Evolutionary conservation across 2,797 vertebrate genomes (phyloP), one percentile per base, ranked within the genome.

Genomic region (Echeneis naucrates): DNA sequence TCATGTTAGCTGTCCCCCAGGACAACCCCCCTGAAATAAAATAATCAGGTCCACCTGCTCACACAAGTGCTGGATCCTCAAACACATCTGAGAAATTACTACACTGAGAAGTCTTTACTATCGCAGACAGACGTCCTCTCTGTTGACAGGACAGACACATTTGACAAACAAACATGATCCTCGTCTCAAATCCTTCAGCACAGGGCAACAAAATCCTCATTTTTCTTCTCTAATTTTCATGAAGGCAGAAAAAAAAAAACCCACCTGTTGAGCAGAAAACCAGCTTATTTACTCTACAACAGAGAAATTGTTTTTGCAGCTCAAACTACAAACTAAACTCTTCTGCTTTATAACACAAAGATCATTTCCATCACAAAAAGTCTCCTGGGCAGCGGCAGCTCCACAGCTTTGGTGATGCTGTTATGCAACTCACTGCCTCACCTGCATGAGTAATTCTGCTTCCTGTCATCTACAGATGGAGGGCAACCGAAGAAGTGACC

Each of bases 391-490:
- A 1, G 45, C 2, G 11, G 11, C 35, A 62, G 67, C 69, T 51
- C 35, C 42, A 56, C 44, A 33, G 51, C 23, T 60, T 58, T 44
- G 71, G 75, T 79, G 75, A 78, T 65, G 63, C 78, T 74, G 54
- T 78, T 72, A 76, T 23, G 48, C 77, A 81, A 81, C 70, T 61
- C 74, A 67, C 10, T 45, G 37, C 80, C 62, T 87, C 78, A 90
- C 86, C 88, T 90, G 83, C 82, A 72, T 81, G 81, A 87, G 68
- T 72, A 65, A 76, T 77, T 89, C 69, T 76, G 81, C 71, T 74
- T 78, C 80, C 68, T 88, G 87, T 87, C 87, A 86, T 78, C 38
- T 84, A 75, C 82, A 89, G 88, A 88, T 83, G 81, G 80, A 85
- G 71, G 68, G 27, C 27, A 68, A 81, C 81, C 86, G 73, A 47